These are phyloP conservation scores for Acrocyrtus sp. DNA, from an alignment of 2,888 invertebrate genomes.

Conservation along the genomic window DNA sequence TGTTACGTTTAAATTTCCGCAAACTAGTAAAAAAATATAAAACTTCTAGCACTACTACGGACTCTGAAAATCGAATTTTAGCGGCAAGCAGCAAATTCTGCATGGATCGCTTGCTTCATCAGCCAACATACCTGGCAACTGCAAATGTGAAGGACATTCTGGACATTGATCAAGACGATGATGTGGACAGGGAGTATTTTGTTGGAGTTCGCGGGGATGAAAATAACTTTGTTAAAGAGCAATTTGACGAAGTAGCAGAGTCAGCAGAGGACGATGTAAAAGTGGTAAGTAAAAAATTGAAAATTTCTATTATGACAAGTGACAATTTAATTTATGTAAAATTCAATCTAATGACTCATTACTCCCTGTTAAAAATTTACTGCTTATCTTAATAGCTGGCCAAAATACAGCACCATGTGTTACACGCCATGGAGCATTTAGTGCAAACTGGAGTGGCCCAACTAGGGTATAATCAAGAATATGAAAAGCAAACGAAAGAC, in stretches of 20 bases:
- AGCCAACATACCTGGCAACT: not conserved
- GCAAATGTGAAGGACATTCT: conserved; percentile 8
- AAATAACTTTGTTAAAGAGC: conserved; percentile 1
- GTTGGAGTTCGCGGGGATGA: conserved; percentile 13
- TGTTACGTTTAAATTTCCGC: no score
- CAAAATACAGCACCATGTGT: not conserved
- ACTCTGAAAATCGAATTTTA: conserved; percentile 23
- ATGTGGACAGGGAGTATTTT: conserved; percentile 14
- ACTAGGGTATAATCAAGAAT: not conserved
- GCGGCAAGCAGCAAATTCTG: not conserved
- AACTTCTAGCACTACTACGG: conserved; percentile 9
- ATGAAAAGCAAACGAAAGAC: not conserved
- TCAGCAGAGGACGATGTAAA: not conserved
- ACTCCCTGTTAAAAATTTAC: no score
- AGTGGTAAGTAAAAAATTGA: not conserved
- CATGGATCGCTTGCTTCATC: not conserved
- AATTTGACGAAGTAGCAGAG: not conserved
- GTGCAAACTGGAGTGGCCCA: conserved; percentile 16
- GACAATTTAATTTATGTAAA: no score
- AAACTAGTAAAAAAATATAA: no score
- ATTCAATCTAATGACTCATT: no score
- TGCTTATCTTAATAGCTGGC: no score
- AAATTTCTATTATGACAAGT: no score
- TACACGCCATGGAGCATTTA: conserved; percentile 10
- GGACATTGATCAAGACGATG: conserved; percentile 7